Conservation (phyloP, 37 sponge, comb jelly and placozoan species). For the Beroe ovata region DNA sequence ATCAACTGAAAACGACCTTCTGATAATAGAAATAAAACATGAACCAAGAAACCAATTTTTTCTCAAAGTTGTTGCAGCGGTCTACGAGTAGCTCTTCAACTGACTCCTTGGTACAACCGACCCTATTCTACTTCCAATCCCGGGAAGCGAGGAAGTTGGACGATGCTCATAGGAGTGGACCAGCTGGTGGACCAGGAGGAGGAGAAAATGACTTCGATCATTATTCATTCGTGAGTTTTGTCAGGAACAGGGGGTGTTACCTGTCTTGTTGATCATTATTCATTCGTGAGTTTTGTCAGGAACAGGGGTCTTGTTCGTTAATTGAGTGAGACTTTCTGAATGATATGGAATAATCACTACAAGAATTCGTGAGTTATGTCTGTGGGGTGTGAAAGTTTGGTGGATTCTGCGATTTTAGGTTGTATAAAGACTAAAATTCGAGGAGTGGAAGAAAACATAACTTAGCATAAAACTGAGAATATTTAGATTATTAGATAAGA, state of each 20-base stretch:
- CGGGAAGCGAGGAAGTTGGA: neutral
- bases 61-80: neutral
- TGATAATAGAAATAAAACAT: no score
- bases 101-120: conserved; percentile 17
- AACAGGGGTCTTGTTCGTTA: neutral
- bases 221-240: neutral
- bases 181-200: neutral
- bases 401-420: no score
- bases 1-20: no score
- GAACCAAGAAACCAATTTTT: no score
- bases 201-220: conserved; percentile 2
- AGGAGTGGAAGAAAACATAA: no score
- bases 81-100: neutral
- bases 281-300: neutral
- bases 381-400: no score
- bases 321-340: no score
- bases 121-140: conserved; percentile 35
- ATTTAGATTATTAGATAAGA: no score
- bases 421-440: no score
- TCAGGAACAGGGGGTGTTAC: neutral
- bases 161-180: neutral
- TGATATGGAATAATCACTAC: no score
- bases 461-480: no score
- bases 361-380: no score
- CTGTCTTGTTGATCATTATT: neutral